Base-by-base conservation (phyloP, 2,888 invertebrate species). In the Cosmia pyralina region DNA sequence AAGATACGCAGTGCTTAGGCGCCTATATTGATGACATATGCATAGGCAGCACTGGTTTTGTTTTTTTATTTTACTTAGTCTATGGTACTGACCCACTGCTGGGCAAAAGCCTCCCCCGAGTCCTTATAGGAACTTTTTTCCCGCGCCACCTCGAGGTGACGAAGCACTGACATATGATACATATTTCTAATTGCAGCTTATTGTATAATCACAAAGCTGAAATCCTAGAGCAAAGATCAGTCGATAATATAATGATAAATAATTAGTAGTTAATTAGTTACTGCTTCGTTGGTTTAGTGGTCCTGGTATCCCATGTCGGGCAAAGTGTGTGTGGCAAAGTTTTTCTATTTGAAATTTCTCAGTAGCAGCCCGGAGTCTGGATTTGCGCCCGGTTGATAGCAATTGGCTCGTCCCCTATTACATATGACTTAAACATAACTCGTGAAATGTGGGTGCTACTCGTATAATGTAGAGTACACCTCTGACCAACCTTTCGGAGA, bases 161-260 rank as follows among this genome's bases (percentile, higher is more conserved):
- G 28, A 28, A 28, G 28, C 28, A 28, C 28, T 28, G 28, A 28
- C 3, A 28, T 28, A 28, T 22, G 38, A 50, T 44, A 15, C 22
- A 22, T 57, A 69, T 52, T 67, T 66, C 3, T 50, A 34, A 58
- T 34, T n/a, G 19, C 46, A 46, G 34, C 5, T 50, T 38, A 46
- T 46, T 63, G 8, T 38, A 34, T 28, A 46, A 48, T 72, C 4
- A 41, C 0, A 41, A 59, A 2, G 2, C 15, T 13, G 11, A 28
- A 48, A 67, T 17, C 17, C 1, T 19, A 44, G 15, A 28, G 15
- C 15, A 67, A 52, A 53, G 13, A 62, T 55, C 46, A 38, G 53
- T 44, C n/a, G 63, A 71, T 22, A 63, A 50, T 2, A 48, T 15
- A 60, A 34, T 71, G 22, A 55, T 55, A 77, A 68, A 44, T 44